A percentile compares a stretch with the other conserved stretches of the same genome.
Evolutionary conservation across 2,888 invertebrate genomes (phyloP).

Genomic region (Nematopogon swammerdamellus): DNA sequence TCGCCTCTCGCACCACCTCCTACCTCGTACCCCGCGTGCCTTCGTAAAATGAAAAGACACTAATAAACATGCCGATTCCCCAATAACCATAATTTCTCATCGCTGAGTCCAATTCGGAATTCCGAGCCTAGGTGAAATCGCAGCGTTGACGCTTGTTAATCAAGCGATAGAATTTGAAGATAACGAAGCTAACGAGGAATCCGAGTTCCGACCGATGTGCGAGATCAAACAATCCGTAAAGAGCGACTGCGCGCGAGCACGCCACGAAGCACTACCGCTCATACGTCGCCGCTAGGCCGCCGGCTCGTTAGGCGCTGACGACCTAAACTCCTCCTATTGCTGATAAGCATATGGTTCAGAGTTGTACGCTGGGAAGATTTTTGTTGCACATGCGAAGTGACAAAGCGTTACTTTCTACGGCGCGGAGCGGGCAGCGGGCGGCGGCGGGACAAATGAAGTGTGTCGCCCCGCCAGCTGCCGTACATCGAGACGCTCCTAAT

Average conservation of each 20-base stretch:
- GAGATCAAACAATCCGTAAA: slow-evolving; percentile 23
- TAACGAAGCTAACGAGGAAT: slow-evolving; percentile 19
- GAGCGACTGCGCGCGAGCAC: slow-evolving; percentile 12
- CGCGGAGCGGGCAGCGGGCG: slow-evolving; percentile 30
- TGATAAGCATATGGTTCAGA: not conserved
- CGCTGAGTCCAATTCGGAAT: not conserved
- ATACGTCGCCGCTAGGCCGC: too few species aligned
- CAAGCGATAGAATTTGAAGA: slow-evolving; percentile 5
- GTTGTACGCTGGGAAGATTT: not conserved
- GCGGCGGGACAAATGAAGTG: slow-evolving; percentile 46
- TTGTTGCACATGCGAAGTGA: slow-evolving; percentile 18
- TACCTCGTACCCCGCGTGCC: too few species aligned
- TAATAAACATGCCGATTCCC: too few species aligned
- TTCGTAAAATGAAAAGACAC: too few species aligned
- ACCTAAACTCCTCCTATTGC: slow-evolving; percentile 17
- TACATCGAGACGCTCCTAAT: slow-evolving; percentile 20
- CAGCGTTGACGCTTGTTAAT: not conserved
- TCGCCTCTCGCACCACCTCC: too few species aligned
- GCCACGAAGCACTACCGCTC: slow-evolving; percentile 19
- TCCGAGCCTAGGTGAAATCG: not conserved
- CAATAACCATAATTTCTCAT: too few species aligned
- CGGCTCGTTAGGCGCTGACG: not conserved
- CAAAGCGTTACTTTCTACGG: slow-evolving; percentile 48
- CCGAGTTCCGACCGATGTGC: slow-evolving; percentile 20
- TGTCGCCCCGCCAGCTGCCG: slow-evolving; percentile 26